Conservation (phyloP, 2,888 invertebrate species). For the Callosobruchus maculatus region DNA sequence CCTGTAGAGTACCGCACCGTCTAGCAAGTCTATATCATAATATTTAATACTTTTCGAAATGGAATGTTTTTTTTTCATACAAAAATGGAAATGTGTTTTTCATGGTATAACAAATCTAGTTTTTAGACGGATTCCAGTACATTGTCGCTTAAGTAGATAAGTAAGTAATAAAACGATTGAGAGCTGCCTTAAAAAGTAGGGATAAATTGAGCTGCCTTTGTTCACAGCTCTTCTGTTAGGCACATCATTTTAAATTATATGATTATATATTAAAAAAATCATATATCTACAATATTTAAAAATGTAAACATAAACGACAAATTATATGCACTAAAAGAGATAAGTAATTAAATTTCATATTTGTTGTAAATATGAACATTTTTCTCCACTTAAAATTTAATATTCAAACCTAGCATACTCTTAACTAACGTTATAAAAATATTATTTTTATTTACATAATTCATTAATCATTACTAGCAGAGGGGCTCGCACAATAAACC, state of each 20-base stretch:
- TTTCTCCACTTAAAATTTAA: conserved; percentile 3
- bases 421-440: conserved; percentile 36
- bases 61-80: too few species aligned
- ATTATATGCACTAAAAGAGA: conserved; percentile 14
- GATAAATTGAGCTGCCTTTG: conserved; percentile 20
- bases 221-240: conserved; percentile 27
- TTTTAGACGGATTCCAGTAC: background rate
- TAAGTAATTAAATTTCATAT: too few species aligned
- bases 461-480: conserved; percentile 17
- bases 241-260: conserved; percentile 24
- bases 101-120: background rate
- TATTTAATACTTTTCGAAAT: too few species aligned
- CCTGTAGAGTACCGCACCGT: too few species aligned
- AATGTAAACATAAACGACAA: conserved; percentile 5
- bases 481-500: conserved; percentile 12
- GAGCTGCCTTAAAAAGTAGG: background rate
- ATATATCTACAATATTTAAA: conserved; percentile 9
- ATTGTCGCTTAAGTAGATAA: background rate
- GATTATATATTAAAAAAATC: conserved; percentile 16
- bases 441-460: conserved; percentile 28
- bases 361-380: background rate
- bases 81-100: too few species aligned
- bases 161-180: background rate
- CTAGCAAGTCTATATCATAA: too few species aligned
- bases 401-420: conserved; percentile 13